A percentile compares a stretch with the other conserved stretches of the same genome.
Conservation (phyloP, 1,140 invertebrate genomes). For the Cephus cinctus region DNA sequence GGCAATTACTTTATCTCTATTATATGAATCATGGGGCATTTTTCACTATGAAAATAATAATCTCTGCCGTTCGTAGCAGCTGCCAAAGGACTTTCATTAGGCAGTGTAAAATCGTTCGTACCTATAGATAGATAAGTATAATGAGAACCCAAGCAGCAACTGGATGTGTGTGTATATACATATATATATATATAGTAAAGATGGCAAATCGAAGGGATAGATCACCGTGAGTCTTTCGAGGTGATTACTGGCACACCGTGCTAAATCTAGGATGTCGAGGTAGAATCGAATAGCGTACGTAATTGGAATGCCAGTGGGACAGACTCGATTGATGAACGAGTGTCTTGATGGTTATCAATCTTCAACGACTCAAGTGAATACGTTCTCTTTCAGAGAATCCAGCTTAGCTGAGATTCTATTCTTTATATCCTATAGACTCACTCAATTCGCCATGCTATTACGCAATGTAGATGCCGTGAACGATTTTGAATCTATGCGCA, state of each 20-base stretch:
- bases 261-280: neutral
- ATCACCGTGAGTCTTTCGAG: neutral
- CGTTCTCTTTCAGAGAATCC: neutral
- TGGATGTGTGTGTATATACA: neutral
- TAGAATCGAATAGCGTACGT: neutral
- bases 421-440: too few relatives aligned
- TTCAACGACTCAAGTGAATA: neutral
- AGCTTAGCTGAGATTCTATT: neutral
- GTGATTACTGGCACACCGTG: neutral
- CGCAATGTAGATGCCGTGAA: too few relatives aligned
- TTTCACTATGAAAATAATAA: too few relatives aligned
- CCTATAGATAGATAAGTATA: neutral
- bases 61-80: too few relatives aligned
- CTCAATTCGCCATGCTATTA: too few relatives aligned
- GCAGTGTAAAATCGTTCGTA: too few relatives aligned
- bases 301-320: slow-evolving; percentile 2
- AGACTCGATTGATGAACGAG: neutral
- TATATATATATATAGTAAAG: neutral
- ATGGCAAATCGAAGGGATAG: neutral
- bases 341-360: neutral
- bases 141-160: neutral
- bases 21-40: too few relatives aligned
- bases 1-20: too few relatives aligned
- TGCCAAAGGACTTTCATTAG: too few relatives aligned
- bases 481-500: too few relatives aligned